Percentiles rank a stretch among this genome's conserved stretches.
Evolutionary conservation across 2,113 vertebrate species (phyloP).

Genomic region (Setophaga coronata): DNA sequence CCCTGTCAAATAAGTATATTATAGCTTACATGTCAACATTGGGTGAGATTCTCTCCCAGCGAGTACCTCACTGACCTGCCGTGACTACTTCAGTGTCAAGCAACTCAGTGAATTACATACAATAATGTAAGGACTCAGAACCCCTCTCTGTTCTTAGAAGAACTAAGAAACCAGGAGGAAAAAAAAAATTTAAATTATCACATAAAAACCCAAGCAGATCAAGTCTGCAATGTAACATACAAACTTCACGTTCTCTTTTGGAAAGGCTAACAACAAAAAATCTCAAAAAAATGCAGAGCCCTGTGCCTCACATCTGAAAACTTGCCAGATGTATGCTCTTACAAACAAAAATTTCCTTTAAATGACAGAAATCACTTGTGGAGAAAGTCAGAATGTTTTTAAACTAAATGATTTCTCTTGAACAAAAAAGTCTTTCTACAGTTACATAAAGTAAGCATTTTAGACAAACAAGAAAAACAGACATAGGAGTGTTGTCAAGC

Average conservation of each 20-base stretch:
- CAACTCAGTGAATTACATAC: not conserved
- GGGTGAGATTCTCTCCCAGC: not conserved
- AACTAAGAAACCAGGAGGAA: not conserved
- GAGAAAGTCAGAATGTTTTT: constrained; percentile 9
- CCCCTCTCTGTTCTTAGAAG: not conserved
- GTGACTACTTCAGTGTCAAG: not conserved
- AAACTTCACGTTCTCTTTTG: not conserved
- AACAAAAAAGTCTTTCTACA: constrained; percentile 32
- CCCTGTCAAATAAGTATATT: not conserved
- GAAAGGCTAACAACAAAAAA: not conserved
- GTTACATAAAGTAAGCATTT: constrained; percentile 6
- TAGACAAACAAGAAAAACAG: constrained; percentile 10
- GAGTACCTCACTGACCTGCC: not conserved
- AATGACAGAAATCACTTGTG: constrained; percentile 24
- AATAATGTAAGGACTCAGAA: not conserved
- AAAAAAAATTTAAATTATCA: not conserved
- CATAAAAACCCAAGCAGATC: not conserved
- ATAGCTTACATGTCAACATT: not conserved
- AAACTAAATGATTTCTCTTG: not conserved
- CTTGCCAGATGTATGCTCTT: not conserved
- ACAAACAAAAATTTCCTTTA: not conserved
- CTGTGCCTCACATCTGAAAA: not conserved
- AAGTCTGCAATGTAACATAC: not conserved
- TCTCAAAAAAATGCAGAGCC: not conserved
- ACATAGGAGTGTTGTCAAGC: not conserved